These are phyloP conservation scores for Diploscapter pachys DNA, from an alignment of 1,140 invertebrate species.

Conservation along the genomic window DNA sequence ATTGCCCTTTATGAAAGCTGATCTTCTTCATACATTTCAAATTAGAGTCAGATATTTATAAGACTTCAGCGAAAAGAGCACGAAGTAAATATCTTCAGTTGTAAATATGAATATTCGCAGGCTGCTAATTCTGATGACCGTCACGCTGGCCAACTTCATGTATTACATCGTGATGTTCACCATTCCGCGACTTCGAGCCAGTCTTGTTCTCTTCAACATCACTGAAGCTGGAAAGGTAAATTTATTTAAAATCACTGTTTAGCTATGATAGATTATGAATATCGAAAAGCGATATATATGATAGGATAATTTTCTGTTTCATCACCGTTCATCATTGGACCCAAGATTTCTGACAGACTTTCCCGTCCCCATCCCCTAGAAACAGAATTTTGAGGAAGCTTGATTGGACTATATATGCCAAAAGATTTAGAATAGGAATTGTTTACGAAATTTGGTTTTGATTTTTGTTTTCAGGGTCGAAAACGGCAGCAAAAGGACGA, in stretches of 20 bases:
- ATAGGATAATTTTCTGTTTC: background rate
- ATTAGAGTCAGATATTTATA: too few relatives aligned
- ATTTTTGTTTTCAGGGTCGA: background rate
- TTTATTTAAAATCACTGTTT: background rate
- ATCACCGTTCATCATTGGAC: background rate
- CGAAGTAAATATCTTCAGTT: too few relatives aligned
- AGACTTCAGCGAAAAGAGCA: too few relatives aligned
- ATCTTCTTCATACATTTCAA: too few relatives aligned
- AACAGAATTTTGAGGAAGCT: background rate
- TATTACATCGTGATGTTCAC: constrained; percentile 41
- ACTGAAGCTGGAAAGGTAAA: background rate
- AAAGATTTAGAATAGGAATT: background rate
- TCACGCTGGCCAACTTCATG: constrained; percentile 49
- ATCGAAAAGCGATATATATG: background rate
- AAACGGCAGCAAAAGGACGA: background rate
- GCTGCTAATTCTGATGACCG: constrained; percentile 1
- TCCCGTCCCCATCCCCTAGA: background rate
- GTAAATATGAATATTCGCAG: too few relatives aligned
- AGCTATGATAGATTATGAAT: background rate
- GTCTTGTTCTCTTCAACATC: constrained; percentile 6
- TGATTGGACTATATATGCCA: background rate
- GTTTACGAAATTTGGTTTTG: background rate
- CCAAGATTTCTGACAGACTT: background rate
- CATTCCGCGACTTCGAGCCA: constrained; percentile 9
- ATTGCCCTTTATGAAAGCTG: too few relatives aligned